These are phyloP conservation scores for Sebastolobus alascanus DNA, from an alignment of 2,797 vertebrate species.

Conservation along the genomic window DNA sequence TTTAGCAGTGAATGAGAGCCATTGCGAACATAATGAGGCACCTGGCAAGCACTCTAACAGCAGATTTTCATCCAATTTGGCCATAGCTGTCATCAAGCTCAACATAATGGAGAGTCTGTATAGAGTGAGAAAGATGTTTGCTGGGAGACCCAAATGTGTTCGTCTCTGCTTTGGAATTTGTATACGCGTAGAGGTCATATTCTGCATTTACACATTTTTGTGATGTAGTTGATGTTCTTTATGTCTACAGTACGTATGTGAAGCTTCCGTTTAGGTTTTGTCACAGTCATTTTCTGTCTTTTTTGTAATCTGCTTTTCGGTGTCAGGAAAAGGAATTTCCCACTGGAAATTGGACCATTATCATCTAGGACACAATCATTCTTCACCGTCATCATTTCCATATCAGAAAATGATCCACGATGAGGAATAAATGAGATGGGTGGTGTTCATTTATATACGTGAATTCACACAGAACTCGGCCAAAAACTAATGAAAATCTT, in stretches of 20 bases:
- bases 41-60: slow-evolving; percentile 35
- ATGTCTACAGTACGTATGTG: neutral
- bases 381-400: slow-evolving; percentile 16
- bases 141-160: neutral
- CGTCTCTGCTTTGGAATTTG: neutral
- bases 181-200: neutral
- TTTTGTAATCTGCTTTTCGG: neutral
- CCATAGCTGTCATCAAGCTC: slow-evolving; percentile 15
- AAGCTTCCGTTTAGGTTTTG: slow-evolving; percentile 6
- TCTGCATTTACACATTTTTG: neutral
- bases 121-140: neutral
- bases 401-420: slow-evolving; percentile 16
- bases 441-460: slow-evolving; percentile 4
- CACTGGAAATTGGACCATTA: slow-evolving; percentile 17
- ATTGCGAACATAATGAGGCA: slow-evolving; percentile 42
- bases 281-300: neutral
- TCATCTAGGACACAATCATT: slow-evolving; percentile 6
- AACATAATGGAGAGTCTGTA: slow-evolving; percentile 11
- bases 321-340: neutral
- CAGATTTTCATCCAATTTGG: slow-evolving; percentile 45
- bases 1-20: slow-evolving; percentile 39
- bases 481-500: slow-evolving; percentile 1
- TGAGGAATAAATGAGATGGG: slow-evolving; percentile 24
- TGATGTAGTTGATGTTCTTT: neutral
- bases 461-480: neutral